A percentile compares a stretch with the other conserved stretches of the same genome.
Evolutionary conservation across 2,888 invertebrate genomes (phyloP).

Genomic region (Cantharis flavilabris): DNA sequence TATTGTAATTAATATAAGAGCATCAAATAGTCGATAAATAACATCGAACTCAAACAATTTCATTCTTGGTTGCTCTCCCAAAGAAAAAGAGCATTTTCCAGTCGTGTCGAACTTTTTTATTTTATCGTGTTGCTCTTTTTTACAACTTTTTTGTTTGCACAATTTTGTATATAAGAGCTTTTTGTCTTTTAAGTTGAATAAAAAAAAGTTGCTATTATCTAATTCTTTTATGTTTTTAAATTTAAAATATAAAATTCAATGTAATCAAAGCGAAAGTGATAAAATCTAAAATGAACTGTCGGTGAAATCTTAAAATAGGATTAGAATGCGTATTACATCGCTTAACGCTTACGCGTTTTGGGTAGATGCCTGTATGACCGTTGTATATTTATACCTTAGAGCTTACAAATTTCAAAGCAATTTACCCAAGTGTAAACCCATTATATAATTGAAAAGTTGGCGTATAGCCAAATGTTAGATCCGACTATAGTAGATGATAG

Average conservation of each 20-base stretch:
- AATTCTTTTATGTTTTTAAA: neutral
- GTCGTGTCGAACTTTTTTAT: neutral
- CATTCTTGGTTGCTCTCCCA: neutral
- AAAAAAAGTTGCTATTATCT: neutral
- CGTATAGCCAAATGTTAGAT: slow-evolving; percentile 36
- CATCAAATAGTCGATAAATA: neutral
- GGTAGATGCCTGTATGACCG: slow-evolving; percentile 32
- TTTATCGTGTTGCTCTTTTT: neutral
- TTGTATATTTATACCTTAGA: slow-evolving; percentile 38
- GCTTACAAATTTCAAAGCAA: slow-evolving; percentile 25
- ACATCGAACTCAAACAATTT: neutral
- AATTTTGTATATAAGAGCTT: neutral
- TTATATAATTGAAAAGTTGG: slow-evolving; percentile 43
- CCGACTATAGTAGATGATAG: slow-evolving; percentile 29
- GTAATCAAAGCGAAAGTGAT: too few species aligned
- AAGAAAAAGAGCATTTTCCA: neutral
- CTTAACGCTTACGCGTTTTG: slow-evolving; percentile 10
- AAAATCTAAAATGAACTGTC: neutral
- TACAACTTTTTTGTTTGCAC: neutral
- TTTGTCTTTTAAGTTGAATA: neutral
- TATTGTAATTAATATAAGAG: neutral
- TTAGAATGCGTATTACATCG: slow-evolving; percentile 5
- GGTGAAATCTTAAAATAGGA: neutral
- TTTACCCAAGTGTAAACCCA: slow-evolving; percentile 38
- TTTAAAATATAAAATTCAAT: neutral